Evolutionary conservation across 2,113 vertebrate genomes (phyloP).

Genomic region (Microcebus tavaratra): DNA sequence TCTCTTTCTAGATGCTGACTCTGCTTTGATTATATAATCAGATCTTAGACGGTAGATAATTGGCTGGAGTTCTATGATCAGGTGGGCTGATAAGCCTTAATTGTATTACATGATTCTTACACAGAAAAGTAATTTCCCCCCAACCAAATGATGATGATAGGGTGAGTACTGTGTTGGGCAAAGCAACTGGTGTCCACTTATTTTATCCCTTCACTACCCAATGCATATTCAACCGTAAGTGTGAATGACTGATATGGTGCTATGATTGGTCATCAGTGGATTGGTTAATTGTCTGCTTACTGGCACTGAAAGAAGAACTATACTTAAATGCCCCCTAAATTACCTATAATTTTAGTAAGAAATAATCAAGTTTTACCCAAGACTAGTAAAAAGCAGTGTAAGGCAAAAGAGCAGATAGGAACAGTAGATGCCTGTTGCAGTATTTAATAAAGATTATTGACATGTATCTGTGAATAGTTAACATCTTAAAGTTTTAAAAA

Average conservation of each 20-base stretch:
- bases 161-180: neutral
- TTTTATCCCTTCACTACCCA: neutral
- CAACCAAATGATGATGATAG: neutral
- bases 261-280: neutral
- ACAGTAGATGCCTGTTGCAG: neutral
- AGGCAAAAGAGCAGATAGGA: neutral
- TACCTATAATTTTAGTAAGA: neutral
- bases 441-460: neutral
- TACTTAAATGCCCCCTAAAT: neutral
- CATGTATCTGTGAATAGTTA: neutral
- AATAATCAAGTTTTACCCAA: neutral
- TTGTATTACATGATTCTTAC: neutral
- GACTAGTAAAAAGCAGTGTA: neutral
- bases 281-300: neutral
- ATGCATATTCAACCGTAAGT: neutral
- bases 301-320: neutral
- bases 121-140: neutral
- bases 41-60: neutral
- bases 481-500: neutral
- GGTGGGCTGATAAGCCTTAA: neutral
- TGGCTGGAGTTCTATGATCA: neutral
- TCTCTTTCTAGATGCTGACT: neutral
- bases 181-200: neutral
- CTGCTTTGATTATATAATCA: neutral
- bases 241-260: neutral